Conservation (phyloP, 2,113 vertebrate species). For the Macrotus californicus region DNA sequence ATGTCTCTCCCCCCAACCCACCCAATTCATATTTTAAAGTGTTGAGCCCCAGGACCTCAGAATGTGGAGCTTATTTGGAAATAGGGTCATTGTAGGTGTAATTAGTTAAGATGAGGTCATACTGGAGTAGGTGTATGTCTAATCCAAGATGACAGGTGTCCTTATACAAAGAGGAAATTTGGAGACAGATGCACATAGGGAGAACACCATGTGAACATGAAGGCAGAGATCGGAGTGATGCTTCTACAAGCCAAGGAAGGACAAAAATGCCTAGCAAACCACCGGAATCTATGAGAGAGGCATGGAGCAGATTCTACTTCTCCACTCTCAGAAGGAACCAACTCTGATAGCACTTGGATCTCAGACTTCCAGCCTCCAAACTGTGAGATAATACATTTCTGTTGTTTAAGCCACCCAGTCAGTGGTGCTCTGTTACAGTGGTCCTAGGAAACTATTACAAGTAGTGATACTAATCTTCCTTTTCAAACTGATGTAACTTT, state of each 20-base stretch:
- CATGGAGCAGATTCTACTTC: background rate
- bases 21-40: background rate
- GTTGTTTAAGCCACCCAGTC: background rate
- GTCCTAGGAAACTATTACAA: background rate
- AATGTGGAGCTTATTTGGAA: background rate
- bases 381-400: background rate
- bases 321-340: background rate
- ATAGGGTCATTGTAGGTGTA: background rate
- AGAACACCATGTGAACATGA: background rate
- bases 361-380: background rate
- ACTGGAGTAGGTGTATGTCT: too few relatives aligned
- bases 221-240: background rate
- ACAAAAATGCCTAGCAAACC: background rate
- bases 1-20: background rate
- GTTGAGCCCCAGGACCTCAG: background rate
- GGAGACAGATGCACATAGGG: background rate
- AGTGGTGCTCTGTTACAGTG: background rate
- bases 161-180: background rate
- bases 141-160: background rate
- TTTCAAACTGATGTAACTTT: background rate
- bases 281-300: background rate
- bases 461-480: background rate
- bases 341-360: too few relatives aligned
- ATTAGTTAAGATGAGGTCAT: background rate
- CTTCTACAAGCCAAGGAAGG: background rate